Conservation (phyloP, 2,113 vertebrate genomes). For the Corythornis vintsioides region DNA sequence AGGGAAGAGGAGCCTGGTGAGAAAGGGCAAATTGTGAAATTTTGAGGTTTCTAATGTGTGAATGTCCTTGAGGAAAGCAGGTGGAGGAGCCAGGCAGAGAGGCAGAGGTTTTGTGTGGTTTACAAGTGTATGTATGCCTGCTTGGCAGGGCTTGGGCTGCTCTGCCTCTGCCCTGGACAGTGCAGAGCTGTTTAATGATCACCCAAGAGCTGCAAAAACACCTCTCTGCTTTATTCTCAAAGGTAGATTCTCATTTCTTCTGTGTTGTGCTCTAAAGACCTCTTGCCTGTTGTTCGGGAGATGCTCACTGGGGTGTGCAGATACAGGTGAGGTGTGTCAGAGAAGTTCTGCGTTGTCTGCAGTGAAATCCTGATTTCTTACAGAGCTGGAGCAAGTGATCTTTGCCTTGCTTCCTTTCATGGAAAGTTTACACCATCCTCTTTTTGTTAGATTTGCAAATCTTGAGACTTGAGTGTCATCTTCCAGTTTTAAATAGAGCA, state of each 20-base stretch:
- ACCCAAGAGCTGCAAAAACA: neutral
- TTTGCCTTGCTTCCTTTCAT: neutral
- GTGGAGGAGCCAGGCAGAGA: neutral
- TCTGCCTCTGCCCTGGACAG: neutral
- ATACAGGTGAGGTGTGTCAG: neutral
- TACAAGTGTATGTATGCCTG: fast-evolving
- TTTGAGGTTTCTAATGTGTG: neutral
- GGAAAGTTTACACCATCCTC: neutral
- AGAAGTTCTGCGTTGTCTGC: neutral
- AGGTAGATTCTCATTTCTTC: neutral
- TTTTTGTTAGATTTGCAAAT: neutral
- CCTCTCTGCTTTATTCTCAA: neutral
- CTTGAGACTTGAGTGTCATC: neutral
- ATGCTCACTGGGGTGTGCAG: neutral
- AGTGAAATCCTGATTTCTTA: neutral
- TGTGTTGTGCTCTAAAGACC: neutral
- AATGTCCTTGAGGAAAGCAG: neutral
- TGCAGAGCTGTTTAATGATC: neutral
- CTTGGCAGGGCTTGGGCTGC: neutral
- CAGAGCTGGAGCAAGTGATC: neutral
- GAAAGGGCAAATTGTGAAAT: neutral
- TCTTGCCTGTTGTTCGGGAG: neutral
- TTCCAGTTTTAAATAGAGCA: constrained; percentile 16
- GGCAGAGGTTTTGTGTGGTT: neutral
- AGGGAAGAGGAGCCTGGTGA: neutral